A percentile compares a stretch with the other conserved stretches of the same genome.
Conservation (phyloP, 2,113 vertebrate species). For the Hylia prasina region DNA sequence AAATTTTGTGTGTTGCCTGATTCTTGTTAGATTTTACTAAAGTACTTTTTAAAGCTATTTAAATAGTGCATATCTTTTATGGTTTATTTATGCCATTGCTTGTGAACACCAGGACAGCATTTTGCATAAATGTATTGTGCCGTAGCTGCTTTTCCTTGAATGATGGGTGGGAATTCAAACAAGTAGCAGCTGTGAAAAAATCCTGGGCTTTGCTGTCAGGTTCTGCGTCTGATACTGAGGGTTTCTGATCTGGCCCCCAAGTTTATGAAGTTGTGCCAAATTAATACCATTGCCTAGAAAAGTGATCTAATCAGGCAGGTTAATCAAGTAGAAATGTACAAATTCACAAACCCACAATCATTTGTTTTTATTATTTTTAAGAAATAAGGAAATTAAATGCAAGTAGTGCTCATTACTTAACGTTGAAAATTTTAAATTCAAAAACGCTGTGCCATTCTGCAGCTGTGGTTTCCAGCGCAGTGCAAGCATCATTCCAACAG, state of each 20-base stretch:
- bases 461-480: not conserved
- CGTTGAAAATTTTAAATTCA: not conserved
- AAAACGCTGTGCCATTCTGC: not conserved
- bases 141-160: not conserved
- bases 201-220: not conserved
- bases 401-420: not conserved
- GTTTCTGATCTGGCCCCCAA: not conserved
- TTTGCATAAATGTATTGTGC: not conserved
- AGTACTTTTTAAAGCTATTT: not conserved
- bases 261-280: not conserved
- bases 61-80: not conserved
- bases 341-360: not conserved
- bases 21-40: not conserved
- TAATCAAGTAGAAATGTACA: slow-evolving; percentile 20
- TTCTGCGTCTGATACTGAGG: not conserved
- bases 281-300: not conserved
- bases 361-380: slow-evolving; percentile 11
- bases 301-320: not conserved
- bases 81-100: not conserved
- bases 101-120: not conserved
- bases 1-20: not conserved
- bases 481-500: not conserved
- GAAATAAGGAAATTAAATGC: slow-evolving; percentile 10
- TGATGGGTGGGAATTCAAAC: not conserved
- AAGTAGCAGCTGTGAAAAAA: slow-evolving; percentile 13